Conservation (phyloP, 2,113 vertebrate genomes). For the Zosterops hypoxanthus region DNA sequence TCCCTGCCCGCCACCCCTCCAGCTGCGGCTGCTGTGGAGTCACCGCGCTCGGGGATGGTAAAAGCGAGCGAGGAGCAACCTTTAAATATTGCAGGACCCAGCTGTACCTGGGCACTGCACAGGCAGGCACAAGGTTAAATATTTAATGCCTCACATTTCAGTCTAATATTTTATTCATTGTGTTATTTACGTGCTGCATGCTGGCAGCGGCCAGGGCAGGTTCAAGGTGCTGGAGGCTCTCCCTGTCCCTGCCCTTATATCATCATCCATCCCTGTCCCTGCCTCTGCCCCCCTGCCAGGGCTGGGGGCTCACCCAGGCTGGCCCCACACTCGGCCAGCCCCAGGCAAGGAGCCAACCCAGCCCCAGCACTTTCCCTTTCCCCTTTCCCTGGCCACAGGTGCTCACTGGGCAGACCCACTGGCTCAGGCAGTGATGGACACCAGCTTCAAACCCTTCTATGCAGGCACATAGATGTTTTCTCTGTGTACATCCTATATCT, state of each 20-base stretch:
- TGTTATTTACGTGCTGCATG: neutral
- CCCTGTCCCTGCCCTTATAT: no score
- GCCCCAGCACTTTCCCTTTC: neutral
- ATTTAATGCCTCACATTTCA: slow-evolving; percentile 50
- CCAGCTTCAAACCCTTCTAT: no score
- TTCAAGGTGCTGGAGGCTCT: neutral
- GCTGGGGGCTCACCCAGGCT: neutral
- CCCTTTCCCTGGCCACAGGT: neutral
- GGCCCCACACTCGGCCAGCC: no score
- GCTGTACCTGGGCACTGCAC: neutral
- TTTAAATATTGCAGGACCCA: neutral
- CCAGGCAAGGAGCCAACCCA: neutral
- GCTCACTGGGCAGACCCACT: accelerated
- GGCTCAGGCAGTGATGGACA: accelerated
- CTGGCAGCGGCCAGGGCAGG: neutral
- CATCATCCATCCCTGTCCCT: neutral
- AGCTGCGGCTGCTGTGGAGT: neutral
- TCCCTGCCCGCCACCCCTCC: neutral
- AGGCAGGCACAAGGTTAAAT: slow-evolving; percentile 16
- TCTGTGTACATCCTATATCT: neutral
- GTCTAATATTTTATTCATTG: slow-evolving; percentile 52
- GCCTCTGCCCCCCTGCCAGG: neutral
- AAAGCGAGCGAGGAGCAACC: neutral
- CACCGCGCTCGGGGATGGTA: accelerated
- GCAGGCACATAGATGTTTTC: accelerated